phyloP scores from a whole-genome alignment of 2,888 invertebrate species.

The Volucella zonaria region DNA sequence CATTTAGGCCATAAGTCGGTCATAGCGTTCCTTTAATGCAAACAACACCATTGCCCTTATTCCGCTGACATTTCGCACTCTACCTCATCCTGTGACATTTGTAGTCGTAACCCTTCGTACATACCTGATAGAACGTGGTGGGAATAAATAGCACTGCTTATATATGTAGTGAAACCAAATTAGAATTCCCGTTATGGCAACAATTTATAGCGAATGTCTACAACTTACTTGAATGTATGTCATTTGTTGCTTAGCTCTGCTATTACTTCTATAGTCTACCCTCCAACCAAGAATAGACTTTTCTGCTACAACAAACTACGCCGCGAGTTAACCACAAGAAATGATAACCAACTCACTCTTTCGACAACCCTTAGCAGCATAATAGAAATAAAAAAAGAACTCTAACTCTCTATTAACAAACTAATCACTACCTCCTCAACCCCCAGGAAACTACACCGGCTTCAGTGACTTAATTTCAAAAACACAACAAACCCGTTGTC shows the following conservation, averaged over 20 bases:
- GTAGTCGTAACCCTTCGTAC: background rate
- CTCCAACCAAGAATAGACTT: slow-evolving; percentile 12
- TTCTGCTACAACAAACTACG: background rate
- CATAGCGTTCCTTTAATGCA: background rate
- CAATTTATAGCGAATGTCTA: slow-evolving; percentile 49
- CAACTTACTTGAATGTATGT: slow-evolving; percentile 50
- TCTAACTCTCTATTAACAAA: slow-evolving; percentile 16
- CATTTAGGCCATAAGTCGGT: slow-evolving; percentile 1
- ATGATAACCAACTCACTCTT: background rate
- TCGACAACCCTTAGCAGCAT: background rate
- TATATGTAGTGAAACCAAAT: slow-evolving; percentile 14
- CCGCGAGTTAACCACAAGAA: slow-evolving; percentile 11
- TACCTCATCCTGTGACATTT: background rate
- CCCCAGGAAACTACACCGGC: slow-evolving; percentile 12
- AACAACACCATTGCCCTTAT: slow-evolving; percentile 37
- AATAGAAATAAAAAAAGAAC: background rate
- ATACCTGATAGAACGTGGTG: background rate
- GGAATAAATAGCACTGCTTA: slow-evolving; percentile 1
- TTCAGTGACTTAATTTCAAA: slow-evolving; percentile 38
- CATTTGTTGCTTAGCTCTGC: slow-evolving; percentile 61
- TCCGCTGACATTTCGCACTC: slow-evolving; percentile 6
- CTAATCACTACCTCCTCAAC: slow-evolving; percentile 6
- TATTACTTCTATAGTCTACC: slow-evolving; percentile 6
- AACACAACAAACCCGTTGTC: slow-evolving; percentile 70
- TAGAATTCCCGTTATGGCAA: slow-evolving; percentile 45